Conservation (phyloP, 1,140 invertebrate genomes). For the Drosophila persimilis region DNA sequence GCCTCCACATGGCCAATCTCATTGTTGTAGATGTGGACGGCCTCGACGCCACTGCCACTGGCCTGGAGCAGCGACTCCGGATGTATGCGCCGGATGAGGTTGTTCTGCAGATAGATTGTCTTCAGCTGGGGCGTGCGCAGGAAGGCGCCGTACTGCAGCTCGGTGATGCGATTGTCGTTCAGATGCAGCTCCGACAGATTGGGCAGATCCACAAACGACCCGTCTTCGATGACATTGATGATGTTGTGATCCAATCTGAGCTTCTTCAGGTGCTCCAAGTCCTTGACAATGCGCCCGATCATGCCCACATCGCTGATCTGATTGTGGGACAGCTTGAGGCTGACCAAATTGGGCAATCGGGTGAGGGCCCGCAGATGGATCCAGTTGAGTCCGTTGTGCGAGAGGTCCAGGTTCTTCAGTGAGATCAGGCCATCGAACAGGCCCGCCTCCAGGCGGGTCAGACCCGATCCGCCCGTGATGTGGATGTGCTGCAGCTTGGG, state of each 20-base stretch:
- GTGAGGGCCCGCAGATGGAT: conserved; percentile 91
- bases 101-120: conserved; percentile 90
- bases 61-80: conserved; percentile 91
- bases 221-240: conserved; percentile 88
- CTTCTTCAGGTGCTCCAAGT: conserved; percentile 88
- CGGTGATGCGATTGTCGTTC: conserved; percentile 89
- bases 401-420: conserved; percentile 90
- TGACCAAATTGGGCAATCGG: conserved; percentile 88
- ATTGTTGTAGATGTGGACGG: conserved; percentile 90
- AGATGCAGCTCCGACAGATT: conserved; percentile 88
- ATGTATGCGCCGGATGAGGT: conserved; percentile 90
- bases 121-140: conserved; percentile 89
- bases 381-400: conserved; percentile 89
- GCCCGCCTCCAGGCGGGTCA: conserved; percentile 88
- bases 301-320: conserved; percentile 89
- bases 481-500: conserved; percentile 90
- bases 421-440: conserved; percentile 89
- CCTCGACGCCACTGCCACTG: conserved; percentile 88
- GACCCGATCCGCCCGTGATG: conserved; percentile 87
- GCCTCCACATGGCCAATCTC: conserved; percentile 89
- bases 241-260: conserved; percentile 89
- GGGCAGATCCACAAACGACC: conserved; percentile 91
- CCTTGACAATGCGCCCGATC: conserved; percentile 89
- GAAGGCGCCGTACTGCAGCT: conserved; percentile 91
- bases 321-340: conserved; percentile 89